Conservation (phyloP, 2,113 vertebrate species). For the Pleuronectes platessa region DNA sequence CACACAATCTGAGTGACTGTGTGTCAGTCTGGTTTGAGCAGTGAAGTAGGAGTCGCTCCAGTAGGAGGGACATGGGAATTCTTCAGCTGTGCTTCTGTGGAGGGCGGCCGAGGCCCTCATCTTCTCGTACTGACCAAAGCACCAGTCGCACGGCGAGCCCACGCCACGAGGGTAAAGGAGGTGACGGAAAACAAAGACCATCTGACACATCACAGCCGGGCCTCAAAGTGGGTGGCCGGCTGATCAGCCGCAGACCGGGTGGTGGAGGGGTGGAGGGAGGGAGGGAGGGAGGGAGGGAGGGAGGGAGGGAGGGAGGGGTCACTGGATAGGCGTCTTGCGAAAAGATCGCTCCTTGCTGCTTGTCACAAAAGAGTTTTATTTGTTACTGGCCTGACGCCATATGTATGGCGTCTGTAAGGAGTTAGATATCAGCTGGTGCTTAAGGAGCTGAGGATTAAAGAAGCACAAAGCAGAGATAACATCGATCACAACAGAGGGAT, state of each 20-base stretch:
- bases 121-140: slow-evolving; percentile 50
- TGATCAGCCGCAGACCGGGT: neutral
- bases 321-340: slow-evolving; percentile 36
- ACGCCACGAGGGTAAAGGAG: slow-evolving; percentile 37
- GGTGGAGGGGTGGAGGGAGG: neutral
- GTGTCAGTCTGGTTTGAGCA: slow-evolving; percentile 35
- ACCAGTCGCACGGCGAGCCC: slow-evolving; percentile 12
- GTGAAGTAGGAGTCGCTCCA: slow-evolving; percentile 24
- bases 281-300: neutral
- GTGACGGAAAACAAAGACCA: slow-evolving; percentile 58
- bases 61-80: slow-evolving; percentile 10
- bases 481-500: neutral
- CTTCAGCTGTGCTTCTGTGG: slow-evolving; percentile 20
- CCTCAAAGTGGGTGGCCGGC: slow-evolving; percentile 66
- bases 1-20: slow-evolving; percentile 38
- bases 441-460: no score
- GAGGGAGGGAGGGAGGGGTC: neutral
- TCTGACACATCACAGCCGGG: slow-evolving; percentile 54
- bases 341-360: slow-evolving; percentile 26
- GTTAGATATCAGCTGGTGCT: neutral
- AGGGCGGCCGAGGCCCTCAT: slow-evolving; percentile 41
- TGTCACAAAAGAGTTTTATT: slow-evolving; percentile 8
- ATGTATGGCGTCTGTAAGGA: neutral
- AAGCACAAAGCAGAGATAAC: slow-evolving; percentile 5
- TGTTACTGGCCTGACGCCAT: slow-evolving; percentile 4